Evolutionary conservation across 2,113 vertebrate species (phyloP).

Genomic region (Bos taurus): ARS-UCD2.0 NC_037346.1:33843001-33843500

Average conservation of each 20-base stretch:
- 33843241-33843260: conserved; percentile 95
- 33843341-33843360: not conserved
- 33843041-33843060: not conserved
- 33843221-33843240: conserved; percentile 92
- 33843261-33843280: conserved; percentile 97
- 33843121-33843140: conserved; percentile 17
- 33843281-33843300: conserved; percentile 95
- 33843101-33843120: conserved; percentile 8
- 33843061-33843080: not conserved
- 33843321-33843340: conserved; percentile 93
- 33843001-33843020: not conserved
- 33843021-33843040: not conserved
- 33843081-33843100: not conserved
- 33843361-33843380: not conserved
- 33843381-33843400: not conserved
- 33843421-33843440: not conserved
- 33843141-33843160: not conserved
- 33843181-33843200: conserved; percentile 78
- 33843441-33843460: not conserved
- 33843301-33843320: conserved; percentile 82
- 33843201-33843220: conserved; percentile 86
- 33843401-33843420: not conserved
- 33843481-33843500: not conserved
- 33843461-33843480: not conserved
- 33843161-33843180: conserved; percentile 56